Evolutionary conservation across 1,140 invertebrate species (phyloP).

Genomic region (Meloidogyne exigua): DNA sequence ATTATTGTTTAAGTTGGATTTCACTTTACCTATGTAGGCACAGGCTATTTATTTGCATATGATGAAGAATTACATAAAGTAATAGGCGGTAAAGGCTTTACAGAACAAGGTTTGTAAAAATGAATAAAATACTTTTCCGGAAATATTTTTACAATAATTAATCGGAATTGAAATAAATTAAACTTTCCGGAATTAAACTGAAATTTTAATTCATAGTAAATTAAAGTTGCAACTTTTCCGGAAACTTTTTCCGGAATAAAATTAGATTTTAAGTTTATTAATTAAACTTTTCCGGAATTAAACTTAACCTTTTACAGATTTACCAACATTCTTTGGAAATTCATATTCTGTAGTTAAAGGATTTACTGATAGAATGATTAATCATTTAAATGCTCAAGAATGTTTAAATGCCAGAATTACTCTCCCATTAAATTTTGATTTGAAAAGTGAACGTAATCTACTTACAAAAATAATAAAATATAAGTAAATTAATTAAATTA

Average conservation of each 20-base stretch:
- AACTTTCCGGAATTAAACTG: too few relatives aligned
- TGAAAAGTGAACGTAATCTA: constrained; percentile 58
- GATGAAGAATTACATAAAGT: constrained; percentile 58
- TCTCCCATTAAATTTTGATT: constrained; percentile 57
- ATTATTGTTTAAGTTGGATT: constrained; percentile 44
- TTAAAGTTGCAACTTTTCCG: too few relatives aligned
- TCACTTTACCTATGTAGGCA: constrained; percentile 61
- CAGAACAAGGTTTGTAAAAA: constrained; percentile 45
- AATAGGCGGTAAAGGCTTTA: constrained; percentile 52
- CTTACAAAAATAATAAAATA: constrained; percentile 60
- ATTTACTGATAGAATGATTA: constrained; percentile 61
- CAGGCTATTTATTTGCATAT: constrained; percentile 62
- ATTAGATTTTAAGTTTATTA: too few relatives aligned
- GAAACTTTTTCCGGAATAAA: too few relatives aligned
- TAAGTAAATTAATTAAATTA: constrained; percentile 33
- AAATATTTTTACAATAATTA: too few relatives aligned
- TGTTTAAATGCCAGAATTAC: constrained; percentile 61
- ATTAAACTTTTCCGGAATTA: too few relatives aligned
- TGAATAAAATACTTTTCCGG: too few relatives aligned
- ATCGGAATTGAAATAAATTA: too few relatives aligned
- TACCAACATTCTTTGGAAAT: constrained; percentile 63
- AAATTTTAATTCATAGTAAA: too few relatives aligned
- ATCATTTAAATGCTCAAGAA: constrained; percentile 41
- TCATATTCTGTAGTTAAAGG: constrained; percentile 64
- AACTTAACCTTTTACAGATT: constrained; percentile 39